Base-by-base conservation (phyloP, 2,797 vertebrate species). In the Argentina silus region DNA sequence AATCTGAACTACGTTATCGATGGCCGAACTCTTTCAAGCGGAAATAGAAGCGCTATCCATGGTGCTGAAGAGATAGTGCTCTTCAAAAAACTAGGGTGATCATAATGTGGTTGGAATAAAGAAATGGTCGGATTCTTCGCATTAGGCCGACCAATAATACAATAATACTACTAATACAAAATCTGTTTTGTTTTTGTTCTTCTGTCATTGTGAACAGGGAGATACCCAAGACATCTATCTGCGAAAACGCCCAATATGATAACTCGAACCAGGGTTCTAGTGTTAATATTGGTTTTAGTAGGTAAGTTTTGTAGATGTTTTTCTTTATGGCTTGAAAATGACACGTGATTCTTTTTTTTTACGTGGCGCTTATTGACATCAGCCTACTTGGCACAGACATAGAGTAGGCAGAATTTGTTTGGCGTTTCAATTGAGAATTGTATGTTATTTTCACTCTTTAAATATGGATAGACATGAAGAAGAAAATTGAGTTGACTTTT, bases 31-130 rank as follows among this genome's bases (percentile, higher is more conserved):
- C 6, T 21, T 21, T 44, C 47, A 19, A 10, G 44, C 53, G 27
- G 53, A 47, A 9, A 6, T 6, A 36, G 77, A 80, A 88, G 84
- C 80, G 88, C 92, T 94, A 90, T 92, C 93, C 85, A 62, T 81
- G 87, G 92, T 94, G 0, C 91, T 94, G 91, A 90, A 87, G 43
- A 75, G 59, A 3, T 73, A 10, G 36, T 19, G 11, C 47, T 56
- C 55, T 14, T 45, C 56, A 36, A 10, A 56, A 61, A 48, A 48
- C 44, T 47, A 36, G 70, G 27, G 1, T 0, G 17, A 3, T 60
- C 15, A 47, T 36, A 6, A 17, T 48, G 21, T 12, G 17, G 27
- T 59, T 23, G 5, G 6, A 14, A 27, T 61, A 15, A 27, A 14
- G 36, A 10, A 36, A 27, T 42, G 27, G 7, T 62, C 45, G 44